Evolutionary conservation across 2,888 invertebrate genomes (phyloP).

Genomic region (Orthosia gracilis): DNA sequence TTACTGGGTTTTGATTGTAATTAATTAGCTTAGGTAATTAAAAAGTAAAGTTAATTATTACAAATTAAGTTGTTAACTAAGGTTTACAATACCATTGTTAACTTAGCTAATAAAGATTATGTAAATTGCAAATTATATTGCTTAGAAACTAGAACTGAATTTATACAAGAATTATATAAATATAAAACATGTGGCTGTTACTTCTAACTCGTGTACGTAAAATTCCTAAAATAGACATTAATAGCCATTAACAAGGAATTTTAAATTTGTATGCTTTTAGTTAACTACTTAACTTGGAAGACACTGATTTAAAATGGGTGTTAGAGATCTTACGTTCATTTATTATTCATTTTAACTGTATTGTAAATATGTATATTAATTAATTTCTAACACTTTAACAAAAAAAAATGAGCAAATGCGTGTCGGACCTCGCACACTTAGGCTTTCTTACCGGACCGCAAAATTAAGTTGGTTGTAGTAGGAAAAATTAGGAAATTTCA

Average conservation of each 20-base stretch:
- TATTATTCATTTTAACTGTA: not conserved
- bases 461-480: too few relatives aligned
- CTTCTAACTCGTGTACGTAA: slow-evolving; percentile 5
- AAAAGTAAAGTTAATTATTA: slow-evolving; percentile 15
- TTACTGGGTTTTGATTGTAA: not conserved
- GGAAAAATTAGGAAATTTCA: too few relatives aligned
- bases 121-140: slow-evolving; percentile 3
- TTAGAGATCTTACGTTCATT: not conserved
- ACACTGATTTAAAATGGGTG: slow-evolving; percentile 10
- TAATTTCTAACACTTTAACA: too few relatives aligned
- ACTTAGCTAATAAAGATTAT: slow-evolving; percentile 28
- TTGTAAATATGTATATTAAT: too few relatives aligned
- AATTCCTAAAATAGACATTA: slow-evolving; percentile 21
- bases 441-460: too few relatives aligned
- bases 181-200: slow-evolving; percentile 13
- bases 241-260: not conserved
- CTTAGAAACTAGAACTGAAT: not conserved
- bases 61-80: slow-evolving; percentile 18
- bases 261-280: slow-evolving; percentile 6
- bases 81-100: slow-evolving; percentile 9
- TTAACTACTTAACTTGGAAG: slow-evolving; percentile 10
- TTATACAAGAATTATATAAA: not conserved
- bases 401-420: too few relatives aligned
- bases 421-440: too few relatives aligned
- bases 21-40: not conserved